phyloP scores from a whole-genome alignment of 2,888 invertebrate genomes.

The Malacosoma neustria region DNA sequence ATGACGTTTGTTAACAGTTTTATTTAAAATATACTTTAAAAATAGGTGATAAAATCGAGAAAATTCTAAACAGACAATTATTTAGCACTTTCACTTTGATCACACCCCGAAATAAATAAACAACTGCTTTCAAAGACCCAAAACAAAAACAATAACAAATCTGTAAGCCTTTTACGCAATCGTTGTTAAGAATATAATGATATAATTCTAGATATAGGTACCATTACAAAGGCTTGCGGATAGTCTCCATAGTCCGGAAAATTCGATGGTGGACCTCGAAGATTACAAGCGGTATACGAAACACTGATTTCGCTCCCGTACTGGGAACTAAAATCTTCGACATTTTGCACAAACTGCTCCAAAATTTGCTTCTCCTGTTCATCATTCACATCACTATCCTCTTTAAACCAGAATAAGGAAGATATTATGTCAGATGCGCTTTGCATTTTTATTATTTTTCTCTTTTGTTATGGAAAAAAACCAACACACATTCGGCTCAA shows the following conservation, averaged over 20 bases:
- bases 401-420: constrained; percentile 55
- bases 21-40: no score
- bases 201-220: constrained; percentile 33
- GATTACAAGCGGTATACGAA: constrained; percentile 90
- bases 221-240: constrained; percentile 92
- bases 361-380: constrained; percentile 60
- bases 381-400: constrained; percentile 36
- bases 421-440: constrained; percentile 60
- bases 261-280: constrained; percentile 87
- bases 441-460: constrained; percentile 38
- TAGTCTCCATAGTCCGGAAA: constrained; percentile 95
- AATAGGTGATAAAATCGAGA: no score
- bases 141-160: background rate
- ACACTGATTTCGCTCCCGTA: constrained; percentile 92
- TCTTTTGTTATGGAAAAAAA: constrained; percentile 5
- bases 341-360: constrained; percentile 86
- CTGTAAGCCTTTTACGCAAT: constrained; percentile 13
- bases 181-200: constrained; percentile 10
- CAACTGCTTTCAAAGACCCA: background rate
- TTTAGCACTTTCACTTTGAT: no score
- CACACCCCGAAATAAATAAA: background rate
- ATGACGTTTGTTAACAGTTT: no score
- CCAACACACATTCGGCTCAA: no score
- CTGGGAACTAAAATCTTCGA: constrained; percentile 90
- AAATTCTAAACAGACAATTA: no score